These are phyloP conservation scores for Formica selysi DNA, from an alignment of 1,140 invertebrate species.

Conservation along the genomic window DNA sequence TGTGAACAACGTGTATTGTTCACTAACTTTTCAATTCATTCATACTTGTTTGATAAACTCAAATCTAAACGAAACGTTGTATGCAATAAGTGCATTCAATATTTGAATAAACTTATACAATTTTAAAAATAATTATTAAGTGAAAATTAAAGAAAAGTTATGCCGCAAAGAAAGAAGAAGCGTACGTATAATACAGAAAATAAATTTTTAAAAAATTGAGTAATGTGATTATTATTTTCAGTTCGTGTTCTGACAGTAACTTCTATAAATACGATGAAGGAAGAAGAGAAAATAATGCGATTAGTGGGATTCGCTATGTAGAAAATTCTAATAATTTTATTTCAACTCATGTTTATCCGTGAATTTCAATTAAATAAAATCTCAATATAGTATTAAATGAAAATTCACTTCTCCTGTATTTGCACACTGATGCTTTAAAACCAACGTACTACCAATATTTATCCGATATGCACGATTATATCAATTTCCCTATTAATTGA, in stretches of 20 bases:
- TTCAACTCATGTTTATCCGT: conserved; percentile 7
- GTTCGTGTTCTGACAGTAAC: not conserved
- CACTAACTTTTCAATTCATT: conserved; percentile 19
- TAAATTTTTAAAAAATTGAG: conserved; percentile 1
- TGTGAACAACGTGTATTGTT: conserved; percentile 27
- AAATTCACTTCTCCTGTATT: not conserved
- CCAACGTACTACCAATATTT: conserved; percentile 13
- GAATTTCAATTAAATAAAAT: not conserved
- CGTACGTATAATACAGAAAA: not conserved
- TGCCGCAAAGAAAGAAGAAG: not conserved
- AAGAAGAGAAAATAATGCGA: conserved; percentile 18
- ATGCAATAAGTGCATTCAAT: conserved; percentile 11
- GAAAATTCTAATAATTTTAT: conserved; percentile 36
- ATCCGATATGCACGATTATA: not conserved
- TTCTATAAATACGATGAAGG: not conserved
- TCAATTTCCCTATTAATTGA: conserved; percentile 6
- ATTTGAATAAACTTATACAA: not conserved
- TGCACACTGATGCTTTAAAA: not conserved
- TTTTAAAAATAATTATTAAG: conserved; percentile 14
- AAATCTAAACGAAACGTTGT: not conserved
- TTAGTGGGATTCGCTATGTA: not conserved
- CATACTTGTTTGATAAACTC: conserved; percentile 12
- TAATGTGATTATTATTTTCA: conserved; percentile 9
- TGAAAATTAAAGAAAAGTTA: not conserved
- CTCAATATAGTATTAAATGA: conserved; percentile 5